phyloP scores from a whole-genome alignment of 1,140 invertebrate species.

The Diachasma alloeum region DNA sequence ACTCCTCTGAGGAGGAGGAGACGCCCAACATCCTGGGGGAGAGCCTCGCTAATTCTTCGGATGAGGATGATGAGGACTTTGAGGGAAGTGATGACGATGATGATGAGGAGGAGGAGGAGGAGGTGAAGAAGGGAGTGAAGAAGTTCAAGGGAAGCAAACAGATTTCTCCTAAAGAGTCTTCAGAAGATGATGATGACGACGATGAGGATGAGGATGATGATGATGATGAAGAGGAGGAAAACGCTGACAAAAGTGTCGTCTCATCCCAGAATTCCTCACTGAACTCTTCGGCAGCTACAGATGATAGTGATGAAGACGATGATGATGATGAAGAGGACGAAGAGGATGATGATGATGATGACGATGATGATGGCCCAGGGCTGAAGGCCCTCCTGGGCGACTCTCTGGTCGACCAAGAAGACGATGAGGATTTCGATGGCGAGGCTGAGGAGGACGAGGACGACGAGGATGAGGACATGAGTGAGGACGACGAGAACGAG shows the following conservation, averaged over 20 bases:
- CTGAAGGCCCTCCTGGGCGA: conserved; percentile 42
- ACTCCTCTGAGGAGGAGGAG: conserved; percentile 14
- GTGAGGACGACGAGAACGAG: conserved; percentile 29
- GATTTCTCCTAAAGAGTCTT: conserved; percentile 2
- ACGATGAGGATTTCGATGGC: conserved; percentile 50
- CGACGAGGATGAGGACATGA: conserved; percentile 20
- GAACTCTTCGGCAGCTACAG: conserved; percentile 14
- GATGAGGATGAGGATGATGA: conserved; percentile 26
- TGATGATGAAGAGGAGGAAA: conserved; percentile 30
- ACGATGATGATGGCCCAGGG: conserved; percentile 19
- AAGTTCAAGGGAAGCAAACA: conserved; percentile 22
- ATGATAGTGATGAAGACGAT: conserved; percentile 35
- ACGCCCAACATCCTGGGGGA: conserved; percentile 20
- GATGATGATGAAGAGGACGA: conserved; percentile 43
- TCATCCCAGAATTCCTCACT: neutral
- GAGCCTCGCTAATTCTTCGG: conserved; percentile 29
- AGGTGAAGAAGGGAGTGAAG: conserved; percentile 23
- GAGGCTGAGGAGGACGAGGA: conserved; percentile 49
- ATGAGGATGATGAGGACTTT: conserved; percentile 34
- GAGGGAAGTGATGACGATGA: conserved; percentile 8
- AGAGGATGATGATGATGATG: conserved; percentile 36
- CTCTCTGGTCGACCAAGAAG: conserved; percentile 48
- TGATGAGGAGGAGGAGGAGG: neutral
- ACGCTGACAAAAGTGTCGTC: conserved; percentile 27
- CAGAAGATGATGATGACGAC: conserved; percentile 23